Percentiles rank a stretch among this genome's conserved stretches.
These are phyloP conservation scores for Sakesphorus luctuosus DNA, from an alignment of 2,113 vertebrate species.

Conservation along the genomic window DNA sequence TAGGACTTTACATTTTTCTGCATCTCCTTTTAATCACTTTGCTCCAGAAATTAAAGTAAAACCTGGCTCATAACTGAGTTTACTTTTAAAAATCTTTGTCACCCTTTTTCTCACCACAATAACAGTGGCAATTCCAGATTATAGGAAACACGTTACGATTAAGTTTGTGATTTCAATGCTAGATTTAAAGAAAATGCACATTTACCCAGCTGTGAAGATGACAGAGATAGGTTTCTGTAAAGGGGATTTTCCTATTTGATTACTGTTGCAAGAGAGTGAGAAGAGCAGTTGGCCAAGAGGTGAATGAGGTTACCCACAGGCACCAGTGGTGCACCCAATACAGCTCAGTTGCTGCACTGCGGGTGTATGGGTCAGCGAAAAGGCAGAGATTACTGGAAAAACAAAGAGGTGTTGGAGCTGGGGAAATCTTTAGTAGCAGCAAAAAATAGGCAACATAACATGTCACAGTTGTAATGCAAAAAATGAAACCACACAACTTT, in stretches of 20 bases:
- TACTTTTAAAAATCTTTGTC: neutral
- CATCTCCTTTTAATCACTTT: neutral
- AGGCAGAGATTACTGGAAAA: constrained; percentile 11
- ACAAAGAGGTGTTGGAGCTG: constrained; percentile 1
- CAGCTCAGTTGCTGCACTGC: neutral
- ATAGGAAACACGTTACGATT: neutral
- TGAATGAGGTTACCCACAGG: constrained; percentile 56
- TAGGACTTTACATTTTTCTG: neutral
- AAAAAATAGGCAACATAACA: neutral
- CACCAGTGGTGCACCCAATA: neutral
- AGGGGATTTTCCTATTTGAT: neutral
- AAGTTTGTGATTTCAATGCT: neutral
- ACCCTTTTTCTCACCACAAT: neutral
- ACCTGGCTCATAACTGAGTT: neutral
- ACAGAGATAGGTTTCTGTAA: neutral
- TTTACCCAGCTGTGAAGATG: neutral
- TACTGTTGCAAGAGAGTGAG: neutral
- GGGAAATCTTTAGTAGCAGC: neutral
- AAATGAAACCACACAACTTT: neutral
- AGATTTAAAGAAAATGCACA: neutral
- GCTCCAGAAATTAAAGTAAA: neutral
- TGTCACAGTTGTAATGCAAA: neutral
- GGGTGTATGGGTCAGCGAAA: neutral
- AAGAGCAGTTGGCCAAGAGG: neutral
- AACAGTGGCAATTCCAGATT: neutral